Percentiles rank a stretch among this genome's conserved stretches.
phyloP scores from a whole-genome alignment of 2,113 vertebrate genomes.

The Raja brachyura region DNA sequence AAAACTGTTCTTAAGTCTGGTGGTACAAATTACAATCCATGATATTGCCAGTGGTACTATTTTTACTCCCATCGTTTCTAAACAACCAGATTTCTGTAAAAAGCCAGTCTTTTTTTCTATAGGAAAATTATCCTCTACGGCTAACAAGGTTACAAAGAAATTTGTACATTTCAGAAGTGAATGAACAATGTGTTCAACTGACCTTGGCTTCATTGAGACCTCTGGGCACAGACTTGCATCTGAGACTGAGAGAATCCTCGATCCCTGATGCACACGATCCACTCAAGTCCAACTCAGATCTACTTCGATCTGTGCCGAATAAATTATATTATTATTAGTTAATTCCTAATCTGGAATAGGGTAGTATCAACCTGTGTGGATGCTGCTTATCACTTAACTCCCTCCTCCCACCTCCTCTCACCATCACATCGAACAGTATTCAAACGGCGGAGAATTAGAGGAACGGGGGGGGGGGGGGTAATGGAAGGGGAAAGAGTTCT shows the following conservation, averaged over 20 bases:
- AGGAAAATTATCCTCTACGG: not conserved
- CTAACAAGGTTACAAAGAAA: not conserved
- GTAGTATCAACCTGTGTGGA: not conserved
- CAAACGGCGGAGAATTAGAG: not conserved
- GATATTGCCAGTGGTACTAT: not conserved
- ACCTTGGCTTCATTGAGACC: slow-evolving; percentile 68
- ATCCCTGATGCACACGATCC: slow-evolving; percentile 64
- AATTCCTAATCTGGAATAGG: not conserved
- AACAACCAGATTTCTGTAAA: not conserved
- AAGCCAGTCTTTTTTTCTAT: not conserved
- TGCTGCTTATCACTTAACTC: not conserved
- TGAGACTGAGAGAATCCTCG: slow-evolving; percentile 64
- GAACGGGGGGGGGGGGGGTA: not conserved
- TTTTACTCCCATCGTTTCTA: not conserved
- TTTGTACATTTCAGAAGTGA: not conserved
- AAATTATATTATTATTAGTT: slow-evolving; percentile 39
- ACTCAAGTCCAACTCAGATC: slow-evolving; percentile 80
- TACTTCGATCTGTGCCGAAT: slow-evolving; percentile 66
- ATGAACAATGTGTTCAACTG: slow-evolving; percentile 45
- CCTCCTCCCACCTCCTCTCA: no score
- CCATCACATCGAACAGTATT: not conserved
- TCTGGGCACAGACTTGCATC: slow-evolving; percentile 81
- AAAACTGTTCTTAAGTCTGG: no score
- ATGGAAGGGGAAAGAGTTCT: not conserved
- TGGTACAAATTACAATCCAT: not conserved